Conservation (phyloP, 2,888 invertebrate genomes). For the Agrochola litura region DNA sequence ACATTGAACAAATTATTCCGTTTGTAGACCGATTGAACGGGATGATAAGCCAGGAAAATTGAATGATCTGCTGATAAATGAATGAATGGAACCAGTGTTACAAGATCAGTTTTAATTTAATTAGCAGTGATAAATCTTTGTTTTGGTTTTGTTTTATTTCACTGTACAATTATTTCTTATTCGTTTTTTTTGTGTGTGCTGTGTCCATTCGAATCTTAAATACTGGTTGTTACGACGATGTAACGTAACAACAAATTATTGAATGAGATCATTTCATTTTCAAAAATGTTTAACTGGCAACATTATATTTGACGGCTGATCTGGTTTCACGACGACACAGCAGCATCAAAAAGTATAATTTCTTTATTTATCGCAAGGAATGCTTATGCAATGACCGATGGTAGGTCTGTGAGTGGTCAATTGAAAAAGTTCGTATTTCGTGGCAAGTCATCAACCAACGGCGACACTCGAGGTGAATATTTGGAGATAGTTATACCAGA, state of each 20-base stretch:
- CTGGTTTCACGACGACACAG: conserved; percentile 43
- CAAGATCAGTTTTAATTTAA: conserved; percentile 24
- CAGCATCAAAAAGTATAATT: conserved; percentile 59
- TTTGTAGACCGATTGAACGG: conserved; percentile 50
- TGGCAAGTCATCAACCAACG: conserved; percentile 91
- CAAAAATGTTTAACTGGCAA: conserved; percentile 10
- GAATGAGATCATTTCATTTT: neutral
- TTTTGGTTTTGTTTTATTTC: neutral
- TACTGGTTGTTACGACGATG: neutral
- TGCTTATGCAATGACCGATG: conserved; percentile 90
- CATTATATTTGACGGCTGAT: conserved; percentile 47
- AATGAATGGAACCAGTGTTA: conserved; percentile 52
- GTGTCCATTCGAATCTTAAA: neutral
- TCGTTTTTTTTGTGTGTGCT: too few relatives aligned
- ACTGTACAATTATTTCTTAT: neutral
- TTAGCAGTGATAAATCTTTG: neutral
- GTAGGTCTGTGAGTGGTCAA: conserved; percentile 89
- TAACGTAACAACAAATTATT: neutral
- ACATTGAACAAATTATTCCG: conserved; percentile 29
- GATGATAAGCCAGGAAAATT: conserved; percentile 50
- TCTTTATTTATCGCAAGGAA: conserved; percentile 66
- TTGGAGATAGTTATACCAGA: conserved; percentile 95
- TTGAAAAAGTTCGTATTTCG: conserved; percentile 96
- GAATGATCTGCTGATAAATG: conserved; percentile 63
- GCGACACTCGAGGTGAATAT: conserved; percentile 92